These are phyloP conservation scores for Brachionus koreanus DNA, from an alignment of 1,140 invertebrate genomes.

Conservation along the genomic window DNA sequence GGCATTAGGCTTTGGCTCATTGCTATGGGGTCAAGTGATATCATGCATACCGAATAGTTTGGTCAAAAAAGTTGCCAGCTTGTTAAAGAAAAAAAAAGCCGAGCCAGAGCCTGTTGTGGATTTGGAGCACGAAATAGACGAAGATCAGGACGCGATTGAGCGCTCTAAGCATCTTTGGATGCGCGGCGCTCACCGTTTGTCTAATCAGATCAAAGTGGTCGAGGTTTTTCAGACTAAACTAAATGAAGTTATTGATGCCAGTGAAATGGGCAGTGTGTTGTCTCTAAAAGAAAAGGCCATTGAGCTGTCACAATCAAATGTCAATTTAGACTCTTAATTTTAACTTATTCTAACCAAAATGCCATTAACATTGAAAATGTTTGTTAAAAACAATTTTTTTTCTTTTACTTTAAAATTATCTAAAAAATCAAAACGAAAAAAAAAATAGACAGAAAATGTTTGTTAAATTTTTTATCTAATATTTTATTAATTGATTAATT, in stretches of 20 bases:
- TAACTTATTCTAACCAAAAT: neutral
- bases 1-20: constrained; percentile 88
- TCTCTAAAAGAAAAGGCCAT: constrained; percentile 1
- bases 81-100: neutral
- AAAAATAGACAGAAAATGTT: neutral
- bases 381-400: neutral
- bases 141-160: neutral
- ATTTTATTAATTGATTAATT: neutral
- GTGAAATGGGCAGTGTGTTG: constrained; percentile 2
- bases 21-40: constrained; percentile 89
- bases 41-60: neutral
- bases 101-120: neutral
- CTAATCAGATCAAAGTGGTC: constrained; percentile 19
- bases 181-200: neutral
- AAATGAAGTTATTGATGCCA: constrained; percentile 39
- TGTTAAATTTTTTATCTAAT: no score
- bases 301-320: neutral
- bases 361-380: neutral
- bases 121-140: constrained; percentile 14
- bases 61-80: neutral
- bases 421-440: neutral
- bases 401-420: neutral
- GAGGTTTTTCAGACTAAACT: constrained; percentile 30
- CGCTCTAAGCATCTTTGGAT: neutral
- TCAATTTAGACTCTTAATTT: neutral